Evolutionary conservation across 2,888 invertebrate genomes (phyloP).

Genomic region (Schizotus pectinicornis): DNA sequence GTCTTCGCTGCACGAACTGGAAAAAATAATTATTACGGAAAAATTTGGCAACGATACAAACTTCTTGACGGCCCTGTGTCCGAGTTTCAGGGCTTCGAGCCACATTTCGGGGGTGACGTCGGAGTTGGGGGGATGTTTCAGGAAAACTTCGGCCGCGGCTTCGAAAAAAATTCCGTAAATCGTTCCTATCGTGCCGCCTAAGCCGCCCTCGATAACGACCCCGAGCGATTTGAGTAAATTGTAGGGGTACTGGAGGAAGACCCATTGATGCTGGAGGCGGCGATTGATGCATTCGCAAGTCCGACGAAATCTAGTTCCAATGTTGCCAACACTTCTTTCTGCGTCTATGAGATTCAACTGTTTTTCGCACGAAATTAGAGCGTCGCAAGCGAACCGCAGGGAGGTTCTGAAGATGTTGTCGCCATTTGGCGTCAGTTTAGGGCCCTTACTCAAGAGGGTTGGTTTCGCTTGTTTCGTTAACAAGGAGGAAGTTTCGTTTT

Average conservation of each 20-base stretch:
- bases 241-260: constrained; percentile 47
- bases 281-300: constrained; percentile 49
- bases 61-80: constrained; percentile 55
- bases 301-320: constrained; percentile 62
- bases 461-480: constrained; percentile 6
- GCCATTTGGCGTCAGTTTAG: constrained; percentile 44
- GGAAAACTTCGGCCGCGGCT: constrained; percentile 64
- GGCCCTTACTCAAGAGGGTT: constrained; percentile 45
- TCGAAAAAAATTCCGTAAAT: constrained; percentile 79
- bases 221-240: constrained; percentile 56
- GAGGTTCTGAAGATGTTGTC: constrained; percentile 49
- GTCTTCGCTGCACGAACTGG: constrained; percentile 67
- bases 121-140: constrained; percentile 47
- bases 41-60: constrained; percentile 28
- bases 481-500: constrained; percentile 7
- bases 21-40: constrained; percentile 28
- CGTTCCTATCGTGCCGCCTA: constrained; percentile 83
- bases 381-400: constrained; percentile 60
- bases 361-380: constrained; percentile 66
- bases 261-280: constrained; percentile 39
- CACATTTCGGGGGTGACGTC: constrained; percentile 34
- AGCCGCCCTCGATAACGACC: constrained; percentile 69
- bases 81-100: constrained; percentile 5
- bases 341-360: constrained; percentile 72
- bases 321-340: constrained; percentile 75